Conservation (phyloP, 2,888 invertebrate species). For the Malacosoma neustria region DNA sequence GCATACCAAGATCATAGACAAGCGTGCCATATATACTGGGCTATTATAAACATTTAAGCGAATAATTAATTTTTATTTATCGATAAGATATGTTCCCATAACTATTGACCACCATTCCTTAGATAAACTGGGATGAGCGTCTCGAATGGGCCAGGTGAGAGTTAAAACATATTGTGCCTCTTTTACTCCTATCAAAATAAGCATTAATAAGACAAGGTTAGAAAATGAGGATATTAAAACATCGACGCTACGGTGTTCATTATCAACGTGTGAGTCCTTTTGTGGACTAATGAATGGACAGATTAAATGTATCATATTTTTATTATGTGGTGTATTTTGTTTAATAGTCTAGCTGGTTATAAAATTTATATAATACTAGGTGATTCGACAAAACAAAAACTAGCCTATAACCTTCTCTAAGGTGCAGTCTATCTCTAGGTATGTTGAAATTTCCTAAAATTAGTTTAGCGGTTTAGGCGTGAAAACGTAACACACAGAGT, state of each 20-base stretch:
- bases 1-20: too few relatives aligned
- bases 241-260: conserved; percentile 41
- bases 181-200: conserved; percentile 12
- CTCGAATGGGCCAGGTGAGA: conserved; percentile 40
- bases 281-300: conserved; percentile 34
- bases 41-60: too few relatives aligned
- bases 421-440: too few relatives aligned
- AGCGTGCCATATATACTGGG: too few relatives aligned
- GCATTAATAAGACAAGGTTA: conserved; percentile 23
- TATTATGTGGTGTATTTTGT: conserved; percentile 36
- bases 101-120: conserved; percentile 30
- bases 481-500: too few relatives aligned
- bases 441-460: too few relatives aligned
- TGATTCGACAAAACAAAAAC: too few relatives aligned
- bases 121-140: conserved; percentile 49
- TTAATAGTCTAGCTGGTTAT: too few relatives aligned
- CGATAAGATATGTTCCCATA: conserved; percentile 15
- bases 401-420: too few relatives aligned
- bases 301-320: conserved; percentile 45
- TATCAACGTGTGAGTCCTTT: conserved; percentile 63
- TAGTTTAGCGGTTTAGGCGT: too few relatives aligned
- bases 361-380: too few relatives aligned
- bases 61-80: too few relatives aligned
- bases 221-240: conserved; percentile 39
- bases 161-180: conserved; percentile 24